These are phyloP conservation scores for Tubulanus polymorphus DNA, from an alignment of 2,888 invertebrate genomes.

Conservation along the genomic window DNA sequence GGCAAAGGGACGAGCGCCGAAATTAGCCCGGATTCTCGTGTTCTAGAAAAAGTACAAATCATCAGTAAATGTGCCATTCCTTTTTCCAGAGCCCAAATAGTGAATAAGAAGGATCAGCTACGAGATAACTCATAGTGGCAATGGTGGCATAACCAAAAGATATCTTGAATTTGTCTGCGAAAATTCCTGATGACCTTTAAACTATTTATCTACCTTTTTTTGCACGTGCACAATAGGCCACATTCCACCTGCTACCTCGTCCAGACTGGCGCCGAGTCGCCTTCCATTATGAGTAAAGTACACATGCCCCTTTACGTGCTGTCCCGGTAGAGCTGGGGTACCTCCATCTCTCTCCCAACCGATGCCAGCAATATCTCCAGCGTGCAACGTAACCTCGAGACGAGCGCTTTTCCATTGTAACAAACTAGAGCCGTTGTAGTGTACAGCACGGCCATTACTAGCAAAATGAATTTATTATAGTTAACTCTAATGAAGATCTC, in stretches of 20 bases:
- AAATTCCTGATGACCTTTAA: no score
- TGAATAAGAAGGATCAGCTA: no score
- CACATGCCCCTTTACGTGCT: constrained; percentile 42
- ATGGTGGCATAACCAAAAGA: no score
- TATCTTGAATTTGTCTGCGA: no score
- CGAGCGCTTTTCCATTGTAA: constrained; percentile 52
- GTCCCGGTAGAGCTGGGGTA: constrained; percentile 25
- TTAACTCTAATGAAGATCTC: no score
- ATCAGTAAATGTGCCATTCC: no score
- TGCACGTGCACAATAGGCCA: constrained; percentile 53
- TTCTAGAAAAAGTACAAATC: constrained; percentile 26
- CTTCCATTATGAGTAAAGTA: constrained; percentile 52
- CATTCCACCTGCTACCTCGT: constrained; percentile 48
- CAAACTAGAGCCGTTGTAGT: constrained; percentile 53
- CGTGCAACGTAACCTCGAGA: constrained; percentile 42
- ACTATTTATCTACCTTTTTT: constrained; percentile 46
- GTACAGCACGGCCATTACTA: constrained; percentile 53
- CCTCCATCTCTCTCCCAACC: constrained; percentile 49
- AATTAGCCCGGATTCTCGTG: constrained; percentile 49
- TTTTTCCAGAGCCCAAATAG: no score
- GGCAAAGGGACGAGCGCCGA: constrained; percentile 48
- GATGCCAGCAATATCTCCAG: constrained; percentile 50
- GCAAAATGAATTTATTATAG: no score
- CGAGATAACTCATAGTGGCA: no score
- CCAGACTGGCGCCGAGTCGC: constrained; percentile 40